Conservation (phyloP, 2,888 invertebrate genomes). For the Cerastis rubricosa region DNA sequence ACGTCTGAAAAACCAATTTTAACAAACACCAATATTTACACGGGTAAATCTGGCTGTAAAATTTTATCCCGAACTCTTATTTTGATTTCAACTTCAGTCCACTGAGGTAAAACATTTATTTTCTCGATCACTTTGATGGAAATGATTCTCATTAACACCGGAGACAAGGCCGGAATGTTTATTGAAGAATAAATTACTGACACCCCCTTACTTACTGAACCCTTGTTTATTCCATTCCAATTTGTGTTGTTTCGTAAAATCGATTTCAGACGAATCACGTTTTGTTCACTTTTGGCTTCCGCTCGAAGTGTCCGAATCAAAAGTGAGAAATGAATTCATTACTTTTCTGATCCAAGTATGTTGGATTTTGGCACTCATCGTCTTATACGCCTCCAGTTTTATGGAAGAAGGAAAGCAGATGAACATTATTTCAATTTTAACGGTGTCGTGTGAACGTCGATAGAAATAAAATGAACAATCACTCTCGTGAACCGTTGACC, state of each 20-base stretch:
- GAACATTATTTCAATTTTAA: background rate
- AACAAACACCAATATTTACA: constrained; percentile 27
- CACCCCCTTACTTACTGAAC: constrained; percentile 34
- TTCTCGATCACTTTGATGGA: constrained; percentile 64
- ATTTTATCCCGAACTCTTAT: constrained; percentile 49
- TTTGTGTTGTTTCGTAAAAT: constrained; percentile 63
- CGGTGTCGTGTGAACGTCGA: background rate
- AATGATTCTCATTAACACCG: constrained; percentile 72
- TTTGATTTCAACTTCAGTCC: constrained; percentile 52
- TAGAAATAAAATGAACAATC: background rate
- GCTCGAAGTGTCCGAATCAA: background rate
- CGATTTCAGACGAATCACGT: background rate
- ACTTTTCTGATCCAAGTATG: background rate
- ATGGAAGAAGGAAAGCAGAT: too few relatives aligned
- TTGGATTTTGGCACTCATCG: background rate
- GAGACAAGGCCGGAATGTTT: constrained; percentile 67
- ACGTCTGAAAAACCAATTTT: constrained; percentile 18
- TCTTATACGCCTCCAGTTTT: background rate
- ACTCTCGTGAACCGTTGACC: background rate
- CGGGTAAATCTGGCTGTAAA: constrained; percentile 21
- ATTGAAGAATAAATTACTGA: constrained; percentile 66
- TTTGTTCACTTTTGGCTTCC: background rate
- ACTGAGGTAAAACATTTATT: constrained; percentile 53
- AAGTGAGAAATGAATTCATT: background rate
- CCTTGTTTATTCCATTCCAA: constrained; percentile 76